Conservation (phyloP, 2,113 vertebrate genomes). For the Rhadina sibilatrix region DNA sequence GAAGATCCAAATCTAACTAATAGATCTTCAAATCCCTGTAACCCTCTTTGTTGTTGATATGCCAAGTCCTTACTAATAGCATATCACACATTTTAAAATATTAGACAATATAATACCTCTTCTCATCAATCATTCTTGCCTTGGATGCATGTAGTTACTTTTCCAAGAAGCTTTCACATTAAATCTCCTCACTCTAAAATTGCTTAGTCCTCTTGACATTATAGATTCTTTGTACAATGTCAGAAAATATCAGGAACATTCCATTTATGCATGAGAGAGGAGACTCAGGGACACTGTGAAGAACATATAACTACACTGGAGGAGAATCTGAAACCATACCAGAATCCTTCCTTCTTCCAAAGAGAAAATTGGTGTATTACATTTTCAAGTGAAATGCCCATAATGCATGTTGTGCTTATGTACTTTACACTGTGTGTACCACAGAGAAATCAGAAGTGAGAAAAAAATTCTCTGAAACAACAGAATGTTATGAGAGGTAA, state of each 20-base stretch:
- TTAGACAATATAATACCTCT: background rate
- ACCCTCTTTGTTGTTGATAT: background rate
- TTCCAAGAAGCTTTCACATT: conserved; percentile 45
- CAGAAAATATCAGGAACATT: conserved; percentile 14
- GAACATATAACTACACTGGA: background rate
- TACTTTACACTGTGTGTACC: background rate
- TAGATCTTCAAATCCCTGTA: background rate
- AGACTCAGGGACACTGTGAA: background rate
- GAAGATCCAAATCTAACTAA: background rate
- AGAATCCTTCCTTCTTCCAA: background rate
- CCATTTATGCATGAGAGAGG: background rate
- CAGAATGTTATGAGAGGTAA: background rate
- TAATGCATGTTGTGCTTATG: background rate
- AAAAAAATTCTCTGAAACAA: background rate
- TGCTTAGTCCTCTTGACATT: conserved; percentile 20
- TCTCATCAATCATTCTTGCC: background rate
- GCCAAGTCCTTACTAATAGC: background rate
- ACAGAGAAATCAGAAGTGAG: background rate
- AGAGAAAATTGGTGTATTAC: background rate
- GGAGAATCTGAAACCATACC: background rate
- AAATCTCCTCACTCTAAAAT: conserved; percentile 25
- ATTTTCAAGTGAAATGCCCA: background rate
- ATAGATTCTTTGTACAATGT: background rate
- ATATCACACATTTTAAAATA: background rate
- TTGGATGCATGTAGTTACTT: background rate